Evolutionary conservation across 1,140 invertebrate genomes (phyloP), one percentile per base, ranked within the genome.

Genomic region (Trachymyrmex cornetzi): DNA sequence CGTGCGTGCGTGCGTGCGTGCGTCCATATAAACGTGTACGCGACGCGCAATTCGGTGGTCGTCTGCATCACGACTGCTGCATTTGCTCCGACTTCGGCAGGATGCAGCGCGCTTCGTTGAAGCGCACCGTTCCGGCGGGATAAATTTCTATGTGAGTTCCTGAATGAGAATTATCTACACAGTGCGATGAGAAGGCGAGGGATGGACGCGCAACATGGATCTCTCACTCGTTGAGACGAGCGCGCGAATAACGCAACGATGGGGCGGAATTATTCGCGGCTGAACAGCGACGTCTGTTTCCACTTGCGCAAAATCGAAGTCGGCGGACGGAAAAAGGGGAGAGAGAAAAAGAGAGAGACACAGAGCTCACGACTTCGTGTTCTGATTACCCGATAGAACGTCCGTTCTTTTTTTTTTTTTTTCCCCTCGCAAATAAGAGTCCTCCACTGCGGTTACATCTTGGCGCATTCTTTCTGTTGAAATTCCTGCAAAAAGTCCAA

Each of bases 81-180:
- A 55, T 24, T 44, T 12, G 80, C 53, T 61, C 24, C 53, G 67
- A 59, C 22, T 67, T 11, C 34, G 64, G 53, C 24, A 12, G 53
- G 24, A 74, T 63, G 80, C 67, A 24, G 79, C 50, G 79, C 64
- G 64, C 38, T 30, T 67, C 30, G 30, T 55, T 34, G 50, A 50
- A 55, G 34, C 34, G 79, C 77, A 48, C 48, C 44, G 77, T 80
- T 80, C 27, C 77, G 61, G 48, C 53, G 66, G 16, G 71, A 61
- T 84, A 75, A 30, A 50, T 22, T 27, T 38, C 27, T 74, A 38
- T 75, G 80, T 84, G 80, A 84, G 80, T 84, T 84, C 22, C 71
- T 34, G 55, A 84, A 84, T 74, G 66, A 86, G 16, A 86, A 71
- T 71, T 50, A 53, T 38, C 22, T 11, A 67, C 53, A 44, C n/a